These are phyloP conservation scores for human (Homo sapiens) DNA, from an alignment of 2,113 vertebrate genomes.

Conservation along the genomic window GRCh38 chr16:53300501-53301000, in stretches of 20 bases:
- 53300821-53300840: too few relatives aligned
- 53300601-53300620: not conserved
- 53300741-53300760: not conserved
- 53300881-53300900: too few relatives aligned
- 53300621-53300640: not conserved
- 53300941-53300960: too few relatives aligned
- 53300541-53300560: not conserved
- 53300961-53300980: too few relatives aligned
- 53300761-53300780: not conserved
- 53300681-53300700: not conserved
- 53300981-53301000: too few relatives aligned
- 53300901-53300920: too few relatives aligned
- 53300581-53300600: rapidly evolving
- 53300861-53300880: too few relatives aligned
- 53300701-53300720: not conserved
- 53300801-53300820: rapidly evolving
- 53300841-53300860: too few relatives aligned
- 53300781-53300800: not conserved
- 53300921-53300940: too few relatives aligned
- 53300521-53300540: rapidly evolving
- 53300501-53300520: not conserved
- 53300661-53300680: not conserved
- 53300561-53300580: not conserved
- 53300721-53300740: not conserved
- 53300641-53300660: not conserved